These are phyloP conservation scores for Ostrea denselamellosa DNA, from an alignment of 1,140 invertebrate species.

Conservation along the genomic window DNA sequence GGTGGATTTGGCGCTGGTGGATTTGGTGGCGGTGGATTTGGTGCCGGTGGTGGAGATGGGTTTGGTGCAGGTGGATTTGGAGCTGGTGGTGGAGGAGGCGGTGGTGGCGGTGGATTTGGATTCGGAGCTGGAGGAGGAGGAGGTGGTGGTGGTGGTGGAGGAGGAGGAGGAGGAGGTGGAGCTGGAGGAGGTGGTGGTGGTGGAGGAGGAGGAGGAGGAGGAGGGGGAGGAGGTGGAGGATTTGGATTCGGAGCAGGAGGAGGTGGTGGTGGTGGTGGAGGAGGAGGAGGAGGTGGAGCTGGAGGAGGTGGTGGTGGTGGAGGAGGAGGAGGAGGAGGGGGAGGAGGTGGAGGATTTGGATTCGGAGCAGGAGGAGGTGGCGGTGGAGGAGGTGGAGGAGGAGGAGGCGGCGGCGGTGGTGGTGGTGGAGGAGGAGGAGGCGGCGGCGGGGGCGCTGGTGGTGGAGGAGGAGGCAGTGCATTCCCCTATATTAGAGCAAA, in stretches of 20 bases:
- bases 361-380: not conserved
- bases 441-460: not conserved
- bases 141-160: not conserved
- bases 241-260: not conserved
- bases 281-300: not conserved
- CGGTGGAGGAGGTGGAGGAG: not conserved
- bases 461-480: slow-evolving; percentile 15
- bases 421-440: slow-evolving; percentile 27
- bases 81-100: not conserved
- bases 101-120: not conserved
- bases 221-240: not conserved
- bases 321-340: not conserved
- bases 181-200: not conserved
- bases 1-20: not conserved
- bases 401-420: not conserved
- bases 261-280: not conserved
- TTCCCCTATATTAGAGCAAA: not conserved
- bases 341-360: not conserved
- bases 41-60: not conserved
- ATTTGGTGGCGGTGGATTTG: slow-evolving; percentile 6
- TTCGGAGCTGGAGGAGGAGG: not conserved
- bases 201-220: not conserved
- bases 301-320: not conserved
- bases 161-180: not conserved
- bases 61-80: not conserved